Conservation (phyloP, 2,888 invertebrate genomes). For the Psococerastis gibbosa region DNA sequence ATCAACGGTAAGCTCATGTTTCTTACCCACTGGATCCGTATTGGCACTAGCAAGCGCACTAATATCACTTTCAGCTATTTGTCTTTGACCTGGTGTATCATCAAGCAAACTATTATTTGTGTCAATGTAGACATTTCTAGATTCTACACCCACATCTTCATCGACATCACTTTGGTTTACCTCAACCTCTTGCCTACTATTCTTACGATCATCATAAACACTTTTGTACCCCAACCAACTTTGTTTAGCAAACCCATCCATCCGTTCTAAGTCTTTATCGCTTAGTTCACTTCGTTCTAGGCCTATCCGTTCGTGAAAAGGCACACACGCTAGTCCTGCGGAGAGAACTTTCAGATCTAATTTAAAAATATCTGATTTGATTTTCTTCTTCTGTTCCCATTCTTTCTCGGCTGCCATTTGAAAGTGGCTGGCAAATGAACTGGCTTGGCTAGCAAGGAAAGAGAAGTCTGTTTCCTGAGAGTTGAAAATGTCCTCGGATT, state of each 20-base stretch:
- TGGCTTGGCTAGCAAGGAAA: not conserved
- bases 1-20: not conserved
- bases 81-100: not conserved
- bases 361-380: not conserved
- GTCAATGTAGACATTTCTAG: too few relatives aligned
- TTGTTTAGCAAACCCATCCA: not conserved
- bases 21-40: not conserved
- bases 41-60: not conserved
- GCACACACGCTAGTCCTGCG: constrained; percentile 5
- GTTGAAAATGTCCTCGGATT: not conserved
- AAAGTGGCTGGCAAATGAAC: not conserved
- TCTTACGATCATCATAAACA: not conserved
- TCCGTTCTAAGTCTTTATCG: not conserved
- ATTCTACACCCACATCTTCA: too few relatives aligned
- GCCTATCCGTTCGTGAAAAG: constrained; percentile 5
- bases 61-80: not conserved
- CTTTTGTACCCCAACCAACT: not conserved
- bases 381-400: not conserved
- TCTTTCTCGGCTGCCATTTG: not conserved
- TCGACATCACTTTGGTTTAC: too few relatives aligned
- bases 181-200: not conserved
- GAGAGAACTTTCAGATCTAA: not conserved
- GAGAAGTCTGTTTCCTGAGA: not conserved
- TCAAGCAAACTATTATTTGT: not conserved
- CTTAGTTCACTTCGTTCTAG: not conserved